These are phyloP conservation scores for Lepidostoma basale DNA, from an alignment of 1,140 invertebrate species.

Conservation along the genomic window DNA sequence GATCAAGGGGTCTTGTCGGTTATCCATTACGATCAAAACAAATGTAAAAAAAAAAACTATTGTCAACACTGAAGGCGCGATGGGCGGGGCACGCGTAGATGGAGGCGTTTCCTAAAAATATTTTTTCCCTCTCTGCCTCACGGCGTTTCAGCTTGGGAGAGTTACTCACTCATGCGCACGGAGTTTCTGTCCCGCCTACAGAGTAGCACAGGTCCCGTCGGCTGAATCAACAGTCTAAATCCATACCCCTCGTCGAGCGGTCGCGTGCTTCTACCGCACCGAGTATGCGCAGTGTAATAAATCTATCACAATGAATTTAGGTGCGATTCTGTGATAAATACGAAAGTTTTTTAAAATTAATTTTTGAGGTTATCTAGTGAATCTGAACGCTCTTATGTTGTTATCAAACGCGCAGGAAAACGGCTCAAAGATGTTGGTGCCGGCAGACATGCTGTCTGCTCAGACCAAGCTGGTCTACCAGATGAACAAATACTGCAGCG, in stretches of 20 bases:
- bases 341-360: background rate
- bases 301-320: background rate
- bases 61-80: conserved; percentile 32
- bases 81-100: conserved; percentile 16
- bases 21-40: conserved; percentile 52
- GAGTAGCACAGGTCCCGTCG: background rate
- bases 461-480: conserved; percentile 92
- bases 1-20: conserved; percentile 63
- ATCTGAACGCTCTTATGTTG: conserved; percentile 19
- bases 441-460: conserved; percentile 85
- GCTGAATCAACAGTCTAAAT: background rate
- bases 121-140: background rate
- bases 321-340: background rate
- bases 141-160: background rate
- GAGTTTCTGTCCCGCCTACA: background rate
- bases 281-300: too few species aligned
- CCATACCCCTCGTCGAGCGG: background rate
- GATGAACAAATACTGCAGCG: conserved; percentile 93
- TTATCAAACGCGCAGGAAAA: conserved; percentile 20
- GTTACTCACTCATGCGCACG: background rate
- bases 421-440: conserved; percentile 73
- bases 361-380: conserved; percentile 4
- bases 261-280: background rate
- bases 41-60: conserved; percentile 5
- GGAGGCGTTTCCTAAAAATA: background rate